Base-by-base conservation (phyloP, 1,140 invertebrate genomes). In the Hydropsyche tenuis region DNA sequence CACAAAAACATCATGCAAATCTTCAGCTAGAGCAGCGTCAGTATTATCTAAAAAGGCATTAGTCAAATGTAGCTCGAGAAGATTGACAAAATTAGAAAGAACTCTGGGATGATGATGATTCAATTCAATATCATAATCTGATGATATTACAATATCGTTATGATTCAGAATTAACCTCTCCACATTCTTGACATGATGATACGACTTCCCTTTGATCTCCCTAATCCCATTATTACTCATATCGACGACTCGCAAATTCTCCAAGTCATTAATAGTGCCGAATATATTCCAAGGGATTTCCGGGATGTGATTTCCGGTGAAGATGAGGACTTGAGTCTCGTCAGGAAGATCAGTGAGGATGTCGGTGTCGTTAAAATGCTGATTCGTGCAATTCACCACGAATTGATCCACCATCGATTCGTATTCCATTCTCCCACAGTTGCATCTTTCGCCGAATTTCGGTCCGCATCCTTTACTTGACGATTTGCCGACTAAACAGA, bases 201-300 rank as follows among this genome's bases (percentile, higher is more conserved):
- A 94, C 2, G 91, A 85, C 81, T 93, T 92, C 0, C 93, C 93
- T 77, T 88, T 87, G 68, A 94, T 93, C 72, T 90, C 88, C 56
- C 85, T 80, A n/a, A 94, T 93, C 12, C 87, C 82, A 80, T 94
- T 94, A 73, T 88, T 91, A 22, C 89, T 91, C 90, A 94, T 90
- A 77, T 94, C 92, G 25, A 94, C 89, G 1, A 90, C 86, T 73
- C 85, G 85, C 18, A 94, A 80, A 43, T 89, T 83, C 37, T 86
- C 88, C 46, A 90, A 83, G 48, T 82, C 83, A 46, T 89, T 87
- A 22, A 87, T 80, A 46, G 83, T 87, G 0, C 92, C 92, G 79
- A 94, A 92, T 0, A 94, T 83, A 79, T 94, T 94, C 83, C 87
- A 88, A 0, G 90, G 90, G 48, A 94, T 79, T 68, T 87, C 85